Conservation (phyloP, 2,113 vertebrate genomes). For the Pseudorasbora parva region DNA sequence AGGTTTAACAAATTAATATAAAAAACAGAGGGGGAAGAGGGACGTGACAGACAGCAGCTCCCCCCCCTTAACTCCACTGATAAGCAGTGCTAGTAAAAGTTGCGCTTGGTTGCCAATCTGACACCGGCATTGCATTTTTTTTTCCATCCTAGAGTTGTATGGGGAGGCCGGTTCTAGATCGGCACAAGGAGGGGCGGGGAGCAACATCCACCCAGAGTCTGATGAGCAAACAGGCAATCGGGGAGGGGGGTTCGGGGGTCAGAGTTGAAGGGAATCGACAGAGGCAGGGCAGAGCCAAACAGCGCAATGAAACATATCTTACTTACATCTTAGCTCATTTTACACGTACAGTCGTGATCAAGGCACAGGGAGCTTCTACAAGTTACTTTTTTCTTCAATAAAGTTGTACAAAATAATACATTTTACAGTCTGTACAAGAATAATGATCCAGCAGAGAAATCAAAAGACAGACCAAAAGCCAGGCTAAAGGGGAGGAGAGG, state of each 20-base stretch:
- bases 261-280: constrained; percentile 75
- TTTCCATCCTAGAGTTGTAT: neutral
- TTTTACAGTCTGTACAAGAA: constrained; percentile 99
- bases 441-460: constrained; percentile 96
- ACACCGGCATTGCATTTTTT: constrained; percentile 18
- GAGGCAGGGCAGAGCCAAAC: constrained; percentile 85
- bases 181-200: neutral
- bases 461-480: constrained; percentile 80
- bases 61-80: constrained; percentile 63
- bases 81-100: constrained; percentile 21
- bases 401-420: constrained; percentile 99
- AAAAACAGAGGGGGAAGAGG: constrained; percentile 62
- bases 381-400: constrained; percentile 92
- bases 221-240: constrained; percentile 14
- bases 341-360: constrained; percentile 96
- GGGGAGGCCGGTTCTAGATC: constrained; percentile 15
- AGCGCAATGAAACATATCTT: constrained; percentile 93
- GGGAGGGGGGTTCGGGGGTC: constrained; percentile 24
- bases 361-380: constrained; percentile 99
- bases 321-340: constrained; percentile 94
- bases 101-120: neutral
- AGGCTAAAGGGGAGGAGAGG: constrained; percentile 62
- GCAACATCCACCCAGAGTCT: constrained; percentile 27
- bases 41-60: constrained; percentile 82
- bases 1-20: constrained; percentile 67